Conservation (phyloP, 1,140 invertebrate species). For the Drosophila hydei region DNA sequence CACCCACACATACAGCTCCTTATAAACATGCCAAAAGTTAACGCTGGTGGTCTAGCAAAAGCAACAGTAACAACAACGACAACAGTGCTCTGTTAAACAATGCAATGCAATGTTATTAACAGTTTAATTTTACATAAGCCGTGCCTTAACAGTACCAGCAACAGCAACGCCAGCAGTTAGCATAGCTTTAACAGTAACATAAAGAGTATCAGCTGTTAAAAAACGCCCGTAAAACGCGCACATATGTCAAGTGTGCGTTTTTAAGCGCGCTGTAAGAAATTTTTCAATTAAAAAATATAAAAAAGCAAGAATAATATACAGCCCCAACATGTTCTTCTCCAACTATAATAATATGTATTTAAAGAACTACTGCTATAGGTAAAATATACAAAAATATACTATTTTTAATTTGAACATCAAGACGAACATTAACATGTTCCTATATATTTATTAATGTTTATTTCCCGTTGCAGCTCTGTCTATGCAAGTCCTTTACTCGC, state of each 20-base stretch:
- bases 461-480: constrained; percentile 62
- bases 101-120: constrained; percentile 58
- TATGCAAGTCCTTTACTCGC: constrained; percentile 72
- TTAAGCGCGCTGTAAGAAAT: constrained; percentile 29
- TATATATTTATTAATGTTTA: background rate
- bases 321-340: constrained; percentile 70
- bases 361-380: constrained; percentile 82
- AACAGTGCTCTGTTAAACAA: constrained; percentile 60
- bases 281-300: background rate
- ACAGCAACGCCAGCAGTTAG: constrained; percentile 1
- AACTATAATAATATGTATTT: constrained; percentile 83
- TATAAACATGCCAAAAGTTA: constrained; percentile 47
- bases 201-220: constrained; percentile 28
- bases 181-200: constrained; percentile 11
- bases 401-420: too few species aligned
- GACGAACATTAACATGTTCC: too few species aligned
- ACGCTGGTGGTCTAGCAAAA: constrained; percentile 61
- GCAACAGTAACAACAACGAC: constrained; percentile 20
- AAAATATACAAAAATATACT: constrained; percentile 22
- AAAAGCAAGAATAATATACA: background rate
- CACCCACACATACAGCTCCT: constrained; percentile 8
- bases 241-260: constrained; percentile 31
- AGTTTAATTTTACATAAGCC: constrained; percentile 42
- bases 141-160: constrained; percentile 34
- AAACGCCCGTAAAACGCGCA: constrained; percentile 40